Evolutionary conservation across 2,113 vertebrate genomes (phyloP).

Genomic region (Caloenas nicobarica): DNA sequence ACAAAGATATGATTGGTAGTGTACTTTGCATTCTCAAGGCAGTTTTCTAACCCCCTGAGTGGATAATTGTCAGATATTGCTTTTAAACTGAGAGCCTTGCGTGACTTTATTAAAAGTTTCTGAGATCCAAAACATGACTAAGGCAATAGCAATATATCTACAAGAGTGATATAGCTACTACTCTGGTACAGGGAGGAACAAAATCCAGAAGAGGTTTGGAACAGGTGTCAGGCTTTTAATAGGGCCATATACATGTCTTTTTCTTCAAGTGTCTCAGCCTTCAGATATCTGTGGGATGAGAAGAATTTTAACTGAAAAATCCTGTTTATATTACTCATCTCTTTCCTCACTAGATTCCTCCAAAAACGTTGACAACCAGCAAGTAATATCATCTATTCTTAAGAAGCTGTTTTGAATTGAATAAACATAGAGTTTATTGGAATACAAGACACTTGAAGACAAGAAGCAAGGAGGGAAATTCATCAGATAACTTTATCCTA

Average conservation of each 20-base stretch:
- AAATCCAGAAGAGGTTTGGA: not conserved
- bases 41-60: constrained; percentile 69
- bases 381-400: not conserved
- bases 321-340: not conserved
- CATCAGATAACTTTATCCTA: not conserved
- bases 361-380: not conserved
- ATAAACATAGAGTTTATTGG: fast-evolving
- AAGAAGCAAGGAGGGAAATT: not conserved
- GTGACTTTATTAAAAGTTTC: constrained; percentile 60
- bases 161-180: not conserved
- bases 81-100: constrained; percentile 61
- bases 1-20: constrained; percentile 69
- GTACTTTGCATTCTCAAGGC: constrained; percentile 66
- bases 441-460: not conserved
- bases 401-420: not conserved
- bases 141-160: not conserved
- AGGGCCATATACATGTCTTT: fast-evolving
- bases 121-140: not conserved
- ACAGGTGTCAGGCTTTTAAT: not conserved
- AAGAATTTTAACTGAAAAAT: not conserved
- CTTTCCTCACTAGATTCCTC: not conserved
- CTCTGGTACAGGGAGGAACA: not conserved
- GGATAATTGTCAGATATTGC: constrained; percentile 74
- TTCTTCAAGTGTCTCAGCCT: not conserved
- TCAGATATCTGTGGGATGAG: not conserved